Base-by-base conservation (phyloP, 2,888 invertebrate species). In the Diarsia rubi region DNA sequence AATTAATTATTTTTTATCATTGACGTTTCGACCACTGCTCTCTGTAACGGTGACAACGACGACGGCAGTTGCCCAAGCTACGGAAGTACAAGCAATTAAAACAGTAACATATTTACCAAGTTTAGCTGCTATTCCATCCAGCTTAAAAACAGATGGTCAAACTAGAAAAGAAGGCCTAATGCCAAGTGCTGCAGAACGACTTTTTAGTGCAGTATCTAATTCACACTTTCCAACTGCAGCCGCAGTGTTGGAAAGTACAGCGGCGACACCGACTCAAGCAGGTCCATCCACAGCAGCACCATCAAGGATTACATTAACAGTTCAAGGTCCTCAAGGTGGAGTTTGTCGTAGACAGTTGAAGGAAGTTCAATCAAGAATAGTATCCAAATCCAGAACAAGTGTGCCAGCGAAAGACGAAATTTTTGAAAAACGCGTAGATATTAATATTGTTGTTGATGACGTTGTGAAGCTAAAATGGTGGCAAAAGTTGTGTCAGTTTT, bases 101-200 rank as follows among this genome's bases (percentile, higher is more conserved):
- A 95, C 95, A 27, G 93, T 96, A 11, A 94, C 95, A 14, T 96
- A 94, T 87, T 91, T 96, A 83, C 96, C 96, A 68, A 96, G 90
- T 82, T 80, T 95, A 78, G 89, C 89, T 72, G 87, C 70, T 44
- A 57, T 92, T 52, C 69, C 88, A 47, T 90, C 93, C n/a, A 85
- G 86, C 19, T 73, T 86, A n/a, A 90, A 85, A 77, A 69, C 72
- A 89, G 82, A 86, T 77, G 79, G 57, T 37, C 24, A 42, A 62
- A 12, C 37, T 19, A 66, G 14, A 27, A 70, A 31, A 24, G 82
- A 88, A 76, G 78, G 52, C 37, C 21, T 75, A 59, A 31, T 88
- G 72, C 90, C 93, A 21, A 92, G 89, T 64, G 88, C 86, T 37
- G 88, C 92, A 31, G 89, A 91, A 82, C 87, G 88, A 42, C 73